Conservation (phyloP, 2,797 vertebrate genomes). For the Hippoglossus hippoglossus region DNA sequence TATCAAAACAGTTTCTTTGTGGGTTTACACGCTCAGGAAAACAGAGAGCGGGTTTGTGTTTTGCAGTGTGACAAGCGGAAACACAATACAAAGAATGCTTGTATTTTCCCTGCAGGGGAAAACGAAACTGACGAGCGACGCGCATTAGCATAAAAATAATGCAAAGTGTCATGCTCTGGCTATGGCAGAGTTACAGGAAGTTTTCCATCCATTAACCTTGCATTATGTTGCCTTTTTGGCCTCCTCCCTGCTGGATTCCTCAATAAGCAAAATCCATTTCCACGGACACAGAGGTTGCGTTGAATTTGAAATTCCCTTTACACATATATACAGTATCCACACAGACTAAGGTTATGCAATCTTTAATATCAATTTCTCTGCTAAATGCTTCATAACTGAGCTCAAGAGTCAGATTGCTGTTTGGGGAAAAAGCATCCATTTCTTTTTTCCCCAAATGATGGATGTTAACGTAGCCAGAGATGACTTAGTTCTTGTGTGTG, state of each 20-base stretch:
- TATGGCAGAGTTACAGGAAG: slow-evolving; percentile 62
- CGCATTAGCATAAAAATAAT: slow-evolving; percentile 82
- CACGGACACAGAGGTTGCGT: slow-evolving; percentile 4
- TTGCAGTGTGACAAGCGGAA: slow-evolving; percentile 68
- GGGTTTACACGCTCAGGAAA: slow-evolving; percentile 49
- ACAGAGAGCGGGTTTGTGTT: slow-evolving; percentile 63
- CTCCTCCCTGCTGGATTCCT: slow-evolving; percentile 45
- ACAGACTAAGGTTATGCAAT: too few species aligned
- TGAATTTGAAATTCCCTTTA: slow-evolving; percentile 8
- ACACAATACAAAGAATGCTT: slow-evolving; percentile 71
- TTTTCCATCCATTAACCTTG: slow-evolving; percentile 78
- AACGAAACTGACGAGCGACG: slow-evolving; percentile 60
- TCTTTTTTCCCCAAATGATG: too few species aligned
- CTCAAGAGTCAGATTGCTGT: slow-evolving; percentile 28
- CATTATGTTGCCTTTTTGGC: slow-evolving; percentile 48
- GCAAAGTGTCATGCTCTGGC: slow-evolving; percentile 61
- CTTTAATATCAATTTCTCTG: too few species aligned
- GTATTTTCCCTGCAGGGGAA: slow-evolving; percentile 67
- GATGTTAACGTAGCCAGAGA: slow-evolving; percentile 9
- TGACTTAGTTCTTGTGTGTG: slow-evolving; percentile 26
- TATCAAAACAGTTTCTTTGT: slow-evolving; percentile 75
- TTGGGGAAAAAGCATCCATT: too few species aligned
- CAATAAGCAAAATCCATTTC: slow-evolving; percentile 45
- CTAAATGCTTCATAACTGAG: slow-evolving; percentile 2
- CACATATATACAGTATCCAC: not conserved